Evolutionary conservation across 1,140 invertebrate genomes (phyloP).

Genomic region (Zaprionus lachaisei): DNA sequence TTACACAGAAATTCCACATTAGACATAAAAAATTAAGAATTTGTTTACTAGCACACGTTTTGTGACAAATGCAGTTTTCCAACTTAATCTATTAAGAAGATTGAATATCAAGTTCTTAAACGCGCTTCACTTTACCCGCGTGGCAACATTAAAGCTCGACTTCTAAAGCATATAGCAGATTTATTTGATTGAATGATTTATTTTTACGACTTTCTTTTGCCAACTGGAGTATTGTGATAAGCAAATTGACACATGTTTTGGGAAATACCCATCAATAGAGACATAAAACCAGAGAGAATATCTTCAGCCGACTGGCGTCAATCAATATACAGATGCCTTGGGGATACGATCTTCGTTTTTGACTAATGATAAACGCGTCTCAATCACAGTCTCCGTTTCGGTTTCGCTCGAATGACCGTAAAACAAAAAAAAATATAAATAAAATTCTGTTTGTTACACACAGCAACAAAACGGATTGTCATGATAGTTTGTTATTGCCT

Average conservation of each 20-base stretch:
- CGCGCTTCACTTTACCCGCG: constrained; percentile 48
- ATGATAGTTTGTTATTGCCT: constrained; percentile 70
- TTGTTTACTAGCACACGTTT: constrained; percentile 30
- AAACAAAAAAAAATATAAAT: constrained; percentile 1
- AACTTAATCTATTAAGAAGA: constrained; percentile 43
- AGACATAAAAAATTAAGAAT: constrained; percentile 50
- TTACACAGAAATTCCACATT: constrained; percentile 61
- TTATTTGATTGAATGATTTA: constrained; percentile 51
- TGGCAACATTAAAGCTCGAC: constrained; percentile 55
- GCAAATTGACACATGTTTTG: constrained; percentile 58
- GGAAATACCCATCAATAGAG: constrained; percentile 56
- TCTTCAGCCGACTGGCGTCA: constrained; percentile 62
- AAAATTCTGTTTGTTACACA: constrained; percentile 68
- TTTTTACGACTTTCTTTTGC: constrained; percentile 68
- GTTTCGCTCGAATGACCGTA: constrained; percentile 15
- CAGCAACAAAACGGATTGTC: constrained; percentile 38
- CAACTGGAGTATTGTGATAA: constrained; percentile 33
- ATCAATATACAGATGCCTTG: constrained; percentile 46
- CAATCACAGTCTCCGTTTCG: constrained; percentile 32
- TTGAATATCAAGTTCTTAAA: constrained; percentile 60
- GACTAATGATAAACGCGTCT: constrained; percentile 72
- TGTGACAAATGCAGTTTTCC: constrained; percentile 61
- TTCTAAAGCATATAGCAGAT: constrained; percentile 29
- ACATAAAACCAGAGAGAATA: constrained; percentile 16
- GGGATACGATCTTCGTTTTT: constrained; percentile 56